Conservation (phyloP, 2,797 vertebrate species). For the Caiman crocodilus region DNA sequence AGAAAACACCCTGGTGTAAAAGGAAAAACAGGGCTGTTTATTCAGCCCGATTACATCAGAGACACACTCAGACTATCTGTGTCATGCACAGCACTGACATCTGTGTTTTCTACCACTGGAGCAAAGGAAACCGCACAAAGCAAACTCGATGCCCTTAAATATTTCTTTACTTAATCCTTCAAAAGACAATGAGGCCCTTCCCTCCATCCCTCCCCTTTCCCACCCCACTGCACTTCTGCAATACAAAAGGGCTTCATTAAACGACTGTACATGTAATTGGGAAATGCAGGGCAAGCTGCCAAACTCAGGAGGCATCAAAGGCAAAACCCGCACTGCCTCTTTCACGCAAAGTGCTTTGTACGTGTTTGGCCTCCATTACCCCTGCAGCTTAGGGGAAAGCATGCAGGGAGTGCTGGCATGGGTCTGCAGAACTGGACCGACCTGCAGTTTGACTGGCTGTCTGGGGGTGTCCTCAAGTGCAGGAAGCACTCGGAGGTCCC, state of each 20-base stretch:
- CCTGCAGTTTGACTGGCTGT: not conserved
- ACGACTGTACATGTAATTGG: constrained; percentile 9
- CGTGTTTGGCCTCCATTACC: not conserved
- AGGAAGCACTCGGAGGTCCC: not conserved
- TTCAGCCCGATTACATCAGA: not conserved
- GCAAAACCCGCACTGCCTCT: not conserved
- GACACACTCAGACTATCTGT: not conserved
- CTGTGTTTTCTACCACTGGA: not conserved
- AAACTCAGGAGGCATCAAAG: not conserved
- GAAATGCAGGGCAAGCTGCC: constrained; percentile 6
- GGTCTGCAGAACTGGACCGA: not conserved
- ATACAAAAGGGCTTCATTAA: constrained; percentile 14
- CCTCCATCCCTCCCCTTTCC: not conserved
- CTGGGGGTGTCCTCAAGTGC: not conserved
- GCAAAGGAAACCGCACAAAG: not conserved
- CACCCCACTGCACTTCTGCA: not conserved
- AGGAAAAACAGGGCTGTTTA: not conserved
- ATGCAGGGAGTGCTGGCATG: not conserved
- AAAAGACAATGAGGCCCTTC: not conserved
- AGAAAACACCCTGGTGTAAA: not conserved
- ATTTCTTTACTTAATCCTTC: not conserved
- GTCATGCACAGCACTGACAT: not conserved
- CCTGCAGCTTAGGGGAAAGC: not conserved
- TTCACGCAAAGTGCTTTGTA: not conserved
- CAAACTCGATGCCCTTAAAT: not conserved